Percentiles rank a stretch among this genome's conserved stretches.
phyloP scores from a whole-genome alignment of 2,888 invertebrate genomes.

The Agriopis leucophaearia region DNA sequence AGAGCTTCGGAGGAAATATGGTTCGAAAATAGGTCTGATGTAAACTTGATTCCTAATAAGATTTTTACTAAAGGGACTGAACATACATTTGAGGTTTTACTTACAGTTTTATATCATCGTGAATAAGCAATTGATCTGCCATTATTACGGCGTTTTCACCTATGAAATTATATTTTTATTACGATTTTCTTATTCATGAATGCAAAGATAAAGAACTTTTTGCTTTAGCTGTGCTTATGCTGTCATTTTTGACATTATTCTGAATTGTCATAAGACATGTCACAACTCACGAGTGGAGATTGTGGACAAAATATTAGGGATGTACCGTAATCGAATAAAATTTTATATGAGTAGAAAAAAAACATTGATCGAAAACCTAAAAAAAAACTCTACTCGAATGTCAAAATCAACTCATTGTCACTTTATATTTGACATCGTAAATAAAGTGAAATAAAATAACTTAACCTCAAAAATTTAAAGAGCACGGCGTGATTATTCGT shows the following conservation, averaged over 20 bases:
- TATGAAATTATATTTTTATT: slow-evolving; percentile 46
- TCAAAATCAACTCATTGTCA: background rate
- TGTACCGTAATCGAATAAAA: too few relatives aligned
- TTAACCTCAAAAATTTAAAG: slow-evolving; percentile 53
- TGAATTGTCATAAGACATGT: background rate
- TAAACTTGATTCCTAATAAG: background rate
- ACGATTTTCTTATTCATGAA: slow-evolving; percentile 39
- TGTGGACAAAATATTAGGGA: background rate
- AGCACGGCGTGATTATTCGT: slow-evolving; percentile 10
- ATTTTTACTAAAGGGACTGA: background rate
- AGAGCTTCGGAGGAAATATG: slow-evolving; percentile 58
- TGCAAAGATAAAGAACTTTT: slow-evolving; percentile 48
- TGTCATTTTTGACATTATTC: slow-evolving; percentile 1
- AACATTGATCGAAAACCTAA: too few relatives aligned
- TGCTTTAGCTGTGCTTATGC: background rate
- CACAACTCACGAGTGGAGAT: too few relatives aligned
- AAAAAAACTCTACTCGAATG: too few relatives aligned
- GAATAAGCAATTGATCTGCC: slow-evolving; percentile 89
- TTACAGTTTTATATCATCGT: slow-evolving; percentile 92
- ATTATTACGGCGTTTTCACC: slow-evolving; percentile 56
- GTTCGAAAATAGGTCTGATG: slow-evolving; percentile 29
- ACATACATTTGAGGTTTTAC: slow-evolving; percentile 58
- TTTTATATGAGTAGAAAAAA: too few relatives aligned
- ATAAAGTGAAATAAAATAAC: background rate
- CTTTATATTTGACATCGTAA: background rate